phyloP scores from a whole-genome alignment of 2,113 vertebrate species.

The Saiga tatarica region DNA sequence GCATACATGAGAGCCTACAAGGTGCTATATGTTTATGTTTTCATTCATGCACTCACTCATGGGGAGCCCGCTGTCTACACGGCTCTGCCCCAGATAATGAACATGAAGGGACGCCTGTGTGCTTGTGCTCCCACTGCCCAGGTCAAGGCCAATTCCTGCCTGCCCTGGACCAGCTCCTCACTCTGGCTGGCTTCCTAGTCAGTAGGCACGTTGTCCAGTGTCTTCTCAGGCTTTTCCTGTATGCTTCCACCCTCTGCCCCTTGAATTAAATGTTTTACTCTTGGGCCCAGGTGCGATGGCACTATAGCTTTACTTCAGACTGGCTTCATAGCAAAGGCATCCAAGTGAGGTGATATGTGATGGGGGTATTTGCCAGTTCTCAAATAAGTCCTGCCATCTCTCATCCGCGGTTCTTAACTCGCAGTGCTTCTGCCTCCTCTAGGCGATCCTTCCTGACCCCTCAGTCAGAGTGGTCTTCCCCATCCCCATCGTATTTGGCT shows the following conservation, averaged over 20 bases:
- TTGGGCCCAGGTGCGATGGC: not conserved
- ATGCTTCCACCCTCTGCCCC: not conserved
- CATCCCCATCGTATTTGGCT: not conserved
- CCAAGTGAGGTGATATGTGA: not conserved
- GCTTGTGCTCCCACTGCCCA: fast-evolving
- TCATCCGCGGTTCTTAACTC: not conserved
- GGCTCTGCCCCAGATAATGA: not conserved
- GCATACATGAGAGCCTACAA: not conserved
- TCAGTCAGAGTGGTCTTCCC: not conserved
- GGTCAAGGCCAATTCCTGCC: not conserved
- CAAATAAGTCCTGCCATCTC: not conserved
- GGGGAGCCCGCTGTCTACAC: no score
- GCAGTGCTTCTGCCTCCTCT: not conserved
- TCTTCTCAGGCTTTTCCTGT: not conserved
- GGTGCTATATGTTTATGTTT: not conserved
- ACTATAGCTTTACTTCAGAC: not conserved
- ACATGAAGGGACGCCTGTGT: not conserved
- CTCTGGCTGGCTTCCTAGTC: not conserved
- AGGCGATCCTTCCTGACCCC: not conserved
- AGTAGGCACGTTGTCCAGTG: not conserved
- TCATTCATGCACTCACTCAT: not conserved
- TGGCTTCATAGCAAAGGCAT: not conserved
- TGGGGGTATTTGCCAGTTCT: not conserved
- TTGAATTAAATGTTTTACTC: not conserved
- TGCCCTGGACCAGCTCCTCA: not conserved